Evolutionary conservation across 2,113 vertebrate genomes (phyloP).

Genomic region (Sylvilagus bachmani): DNA sequence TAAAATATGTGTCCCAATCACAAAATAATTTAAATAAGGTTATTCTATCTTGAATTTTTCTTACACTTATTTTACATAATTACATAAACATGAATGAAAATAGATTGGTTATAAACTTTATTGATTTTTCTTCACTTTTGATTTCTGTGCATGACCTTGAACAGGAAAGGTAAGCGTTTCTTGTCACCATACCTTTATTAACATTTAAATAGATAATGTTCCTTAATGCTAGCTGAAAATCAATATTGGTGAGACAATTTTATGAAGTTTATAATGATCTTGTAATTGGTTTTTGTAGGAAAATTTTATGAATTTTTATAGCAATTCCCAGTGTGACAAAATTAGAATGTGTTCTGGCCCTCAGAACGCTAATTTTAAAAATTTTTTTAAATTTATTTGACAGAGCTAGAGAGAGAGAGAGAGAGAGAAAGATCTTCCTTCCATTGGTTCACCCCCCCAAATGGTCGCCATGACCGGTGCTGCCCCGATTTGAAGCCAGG

Average conservation of each 20-base stretch:
- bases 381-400: too few relatives aligned
- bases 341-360: background rate
- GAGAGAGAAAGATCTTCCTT: too few relatives aligned
- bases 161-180: too few relatives aligned
- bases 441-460: too few relatives aligned
- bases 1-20: background rate
- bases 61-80: background rate
- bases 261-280: background rate
- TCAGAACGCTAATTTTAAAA: background rate
- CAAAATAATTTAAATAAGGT: background rate
- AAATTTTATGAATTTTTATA: background rate
- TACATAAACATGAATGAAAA: background rate
- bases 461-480: too few relatives aligned
- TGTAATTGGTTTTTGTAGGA: background rate
- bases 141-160: background rate
- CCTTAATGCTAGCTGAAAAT: background rate
- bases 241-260: background rate
- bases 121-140: background rate
- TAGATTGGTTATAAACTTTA: background rate
- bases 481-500: too few relatives aligned
- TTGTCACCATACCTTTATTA: background rate
- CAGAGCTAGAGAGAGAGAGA: too few relatives aligned
- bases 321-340: background rate
- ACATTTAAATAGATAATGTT: background rate
- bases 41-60: background rate